Evolutionary conservation across 2,888 invertebrate species (phyloP), one percentile per base, ranked within the genome.

Genomic region (Microctonus hyperodae): DNA sequence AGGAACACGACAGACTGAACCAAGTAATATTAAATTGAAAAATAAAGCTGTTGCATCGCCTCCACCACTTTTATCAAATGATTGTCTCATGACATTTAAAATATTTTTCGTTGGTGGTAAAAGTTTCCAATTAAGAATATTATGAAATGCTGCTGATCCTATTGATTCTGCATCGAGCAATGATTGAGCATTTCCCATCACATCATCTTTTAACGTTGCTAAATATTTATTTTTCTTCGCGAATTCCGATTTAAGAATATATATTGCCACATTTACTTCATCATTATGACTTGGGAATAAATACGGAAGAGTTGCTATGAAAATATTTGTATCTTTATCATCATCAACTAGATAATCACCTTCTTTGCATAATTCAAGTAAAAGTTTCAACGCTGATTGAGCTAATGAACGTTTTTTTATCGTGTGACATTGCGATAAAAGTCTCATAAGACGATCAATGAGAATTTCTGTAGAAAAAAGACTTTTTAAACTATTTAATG

Each of bases 241-340:
- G 67, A 87, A 87, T 10, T 85, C 75, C 0, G 86, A 84, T 3
- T 77, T 59, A 9, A 88, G 71, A 22, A 88, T 81, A 61, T 84
- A 79, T 73, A 84, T 82, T 0, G 87, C 81, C 57, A 86, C 80
- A 0, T 74, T 72, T 0, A 85, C 76, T 70, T 87, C 86, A 1
- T 78, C 74, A 2, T 83, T 72, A 68, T 86, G 83, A 56, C 80
- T 76, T 0, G 91, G 90, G 72, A 91, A 88, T 6, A 92, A 78
- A 76, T 88, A 88, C 11, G 91, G 91, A 31, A 90, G 79, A 23
- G 91, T 81, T 0, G 87, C 85, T 37, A 90, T 78, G 57, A 91
- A 86, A 4, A 88, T 86, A 69, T 87, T 85, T 60, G 88, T 87
- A 73, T 89, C 88, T 4, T 88, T 86, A 1, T 74, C 77, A 48